Evolutionary conservation across 2,113 vertebrate genomes (phyloP), one percentile per base, ranked within the genome.

Genomic region (Riparia riparia): DNA sequence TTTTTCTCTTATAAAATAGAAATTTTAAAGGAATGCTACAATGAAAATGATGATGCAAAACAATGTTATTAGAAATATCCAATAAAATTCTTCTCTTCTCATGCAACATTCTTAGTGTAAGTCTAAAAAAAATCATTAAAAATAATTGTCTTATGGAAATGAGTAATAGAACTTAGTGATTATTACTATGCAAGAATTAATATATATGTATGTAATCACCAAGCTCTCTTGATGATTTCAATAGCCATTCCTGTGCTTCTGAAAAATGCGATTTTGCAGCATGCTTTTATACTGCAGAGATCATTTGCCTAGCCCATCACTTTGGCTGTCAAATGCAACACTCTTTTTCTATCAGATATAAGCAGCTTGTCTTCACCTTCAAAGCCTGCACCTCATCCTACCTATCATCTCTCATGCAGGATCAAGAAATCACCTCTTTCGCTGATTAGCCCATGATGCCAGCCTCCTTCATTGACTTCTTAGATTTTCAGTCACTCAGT

Each of bases 301-400:
- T 86, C 29, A 32, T 86, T 91, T 86, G 51, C 34, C 80, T 79
- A 71, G 39, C 60, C 77, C 41, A 25, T 80, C 61, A 13, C 41
- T 69, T 60, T 72, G 68, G 34, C 91, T 93, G 90, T 89, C 92
- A 95, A 82, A 82, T 79, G 53, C 76, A 91, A 91, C 90, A 56
- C 22, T 77, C 47, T 54, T 83, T 87, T 91, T 85, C 76, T 90
- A 94, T 80, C 84, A 90, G 89, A 89, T 94, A 87, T 94, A 95
- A 96, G 87, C 86, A 85, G 91, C 91, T 96, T 96, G 90, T 82
- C 84, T 94, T 88, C 78, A 61, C 78, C 92, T 96, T 91, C 89
- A 96, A 95, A 96, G 81, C 72, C 77, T 70, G 93, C 80, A 78
- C 81, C 63, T 89, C 95, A 91, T 72, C 63, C 87, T 85, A 93